Evolutionary conservation across 37 sponge, comb jelly and placozoan species (phyloP).

Genomic region (Tethya wilhelma): DNA sequence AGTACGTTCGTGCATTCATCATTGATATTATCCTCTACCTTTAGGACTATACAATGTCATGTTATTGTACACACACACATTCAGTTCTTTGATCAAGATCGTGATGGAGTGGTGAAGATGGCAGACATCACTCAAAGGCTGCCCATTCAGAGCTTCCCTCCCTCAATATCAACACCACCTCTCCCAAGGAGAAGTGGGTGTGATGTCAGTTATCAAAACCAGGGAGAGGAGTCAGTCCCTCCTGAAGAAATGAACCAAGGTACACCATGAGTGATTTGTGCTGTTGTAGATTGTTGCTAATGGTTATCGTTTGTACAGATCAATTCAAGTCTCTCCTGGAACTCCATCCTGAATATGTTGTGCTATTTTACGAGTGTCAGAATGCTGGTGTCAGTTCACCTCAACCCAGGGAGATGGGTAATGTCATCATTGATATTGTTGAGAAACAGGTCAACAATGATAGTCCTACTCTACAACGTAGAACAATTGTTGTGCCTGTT

Average conservation of each 20-base stretch:
- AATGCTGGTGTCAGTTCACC: conserved; percentile 6
- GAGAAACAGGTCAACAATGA: too few species aligned
- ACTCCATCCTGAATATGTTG: conserved; percentile 8
- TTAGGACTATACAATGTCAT: not conserved
- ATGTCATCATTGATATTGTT: too few species aligned
- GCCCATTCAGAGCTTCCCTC: conserved; percentile 11
- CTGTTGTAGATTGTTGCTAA: not conserved
- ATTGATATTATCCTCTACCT: not conserved
- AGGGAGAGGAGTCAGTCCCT: not conserved
- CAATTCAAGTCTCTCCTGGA: conserved; percentile 10
- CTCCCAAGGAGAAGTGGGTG: not conserved
- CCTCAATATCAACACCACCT: not conserved
- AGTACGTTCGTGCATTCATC: not conserved
- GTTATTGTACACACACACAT: not conserved
- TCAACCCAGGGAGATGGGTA: not conserved
- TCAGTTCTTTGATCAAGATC: conserved; percentile 40
- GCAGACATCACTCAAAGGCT: conserved; percentile 4
- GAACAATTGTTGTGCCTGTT: too few species aligned
- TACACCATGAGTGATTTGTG: not conserved
- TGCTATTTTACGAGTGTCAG: conserved; percentile 39
- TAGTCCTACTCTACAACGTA: too few species aligned
- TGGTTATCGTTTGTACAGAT: conserved; percentile 1
- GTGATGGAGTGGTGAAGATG: conserved; percentile 21
- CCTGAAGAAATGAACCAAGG: not conserved
- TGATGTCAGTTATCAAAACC: not conserved